Base-by-base conservation (phyloP, 2,888 invertebrate species). In the Vesta saturnalis region DNA sequence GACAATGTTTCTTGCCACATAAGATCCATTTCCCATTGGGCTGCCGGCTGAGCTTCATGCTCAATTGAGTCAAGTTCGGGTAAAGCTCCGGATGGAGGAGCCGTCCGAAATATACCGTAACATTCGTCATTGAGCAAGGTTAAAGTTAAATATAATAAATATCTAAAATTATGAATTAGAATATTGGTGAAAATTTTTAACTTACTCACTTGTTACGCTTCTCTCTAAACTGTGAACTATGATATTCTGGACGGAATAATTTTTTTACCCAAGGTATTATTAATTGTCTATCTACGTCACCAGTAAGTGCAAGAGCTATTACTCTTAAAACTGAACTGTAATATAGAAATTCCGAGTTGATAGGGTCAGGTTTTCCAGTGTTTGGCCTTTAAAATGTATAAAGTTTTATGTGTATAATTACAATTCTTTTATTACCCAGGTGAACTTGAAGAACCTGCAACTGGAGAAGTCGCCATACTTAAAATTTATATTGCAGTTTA, bases 291-390 rank as follows among this genome's bases (percentile, higher is more conserved):
- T 85, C 85, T 1, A 70, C 62, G 30, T 82, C 80, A 55, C 78
- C 78, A 0, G 83, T 81, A 55, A 87, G 70, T 0, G 83, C 79
- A 0, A 84, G 85, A 1, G 83, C 83, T 56, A 85, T 73, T 21
- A 84, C 80, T 74, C 82, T 81, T 35, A 87, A 78, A 4, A 83
- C 81, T 1, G 85, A 80, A 57, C 84, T 84, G 77, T 86, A 86
- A 79, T 86, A 86, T 49, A 86, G 76, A 70, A 86, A 86, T 78
- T 87, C 86, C 1, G 85, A 85, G 64, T 85, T 84, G 1, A 86
- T 75, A 1, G 85, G 80, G 71, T 86, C 85, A 39, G 78, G 74
- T 65, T 68, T 74, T 1, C 23, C 58, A 2, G 19, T 52, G 52
- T 18, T 35, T 0, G 30, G 6, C 14, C 64, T 64, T 10, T 12